Evolutionary conservation across 2,797 vertebrate genomes (phyloP).

Genomic region (Adrianichthys oophorus): DNA sequence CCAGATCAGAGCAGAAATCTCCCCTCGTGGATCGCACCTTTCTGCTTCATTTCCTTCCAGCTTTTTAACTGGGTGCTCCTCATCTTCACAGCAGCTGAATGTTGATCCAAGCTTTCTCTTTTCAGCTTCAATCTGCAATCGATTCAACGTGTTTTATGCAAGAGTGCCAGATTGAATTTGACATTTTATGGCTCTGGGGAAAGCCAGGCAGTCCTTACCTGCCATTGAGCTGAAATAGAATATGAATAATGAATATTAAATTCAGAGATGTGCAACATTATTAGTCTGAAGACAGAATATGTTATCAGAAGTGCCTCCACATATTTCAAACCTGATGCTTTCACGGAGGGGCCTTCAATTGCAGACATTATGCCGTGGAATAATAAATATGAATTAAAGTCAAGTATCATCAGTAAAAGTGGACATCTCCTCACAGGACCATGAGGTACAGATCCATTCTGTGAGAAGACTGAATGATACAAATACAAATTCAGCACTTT

Average conservation of each 20-base stretch:
- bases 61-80: background rate
- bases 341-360: slow-evolving; percentile 15
- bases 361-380: background rate
- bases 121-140: slow-evolving; percentile 13
- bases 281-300: slow-evolving; percentile 10
- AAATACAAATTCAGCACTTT: too few species aligned
- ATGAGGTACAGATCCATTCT: background rate
- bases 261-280: slow-evolving; percentile 8
- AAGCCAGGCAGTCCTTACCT: background rate
- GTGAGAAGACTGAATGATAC: too few species aligned
- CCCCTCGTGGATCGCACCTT: background rate
- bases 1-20: background rate
- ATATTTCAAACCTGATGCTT: slow-evolving; percentile 7
- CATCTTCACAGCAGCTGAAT: slow-evolving; percentile 11
- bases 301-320: slow-evolving; percentile 2
- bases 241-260: slow-evolving; percentile 41
- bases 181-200: slow-evolving; percentile 25
- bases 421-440: background rate
- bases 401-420: background rate
- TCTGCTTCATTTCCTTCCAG: background rate
- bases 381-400: background rate
- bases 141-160: slow-evolving; percentile 26
- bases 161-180: slow-evolving; percentile 21
- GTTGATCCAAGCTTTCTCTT: background rate
- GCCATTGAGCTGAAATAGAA: slow-evolving; percentile 26